Evolutionary conservation across 2,797 vertebrate species (phyloP), one percentile per base, ranked within the genome.

Genomic region (Triplophysa bombifrons): DNA sequence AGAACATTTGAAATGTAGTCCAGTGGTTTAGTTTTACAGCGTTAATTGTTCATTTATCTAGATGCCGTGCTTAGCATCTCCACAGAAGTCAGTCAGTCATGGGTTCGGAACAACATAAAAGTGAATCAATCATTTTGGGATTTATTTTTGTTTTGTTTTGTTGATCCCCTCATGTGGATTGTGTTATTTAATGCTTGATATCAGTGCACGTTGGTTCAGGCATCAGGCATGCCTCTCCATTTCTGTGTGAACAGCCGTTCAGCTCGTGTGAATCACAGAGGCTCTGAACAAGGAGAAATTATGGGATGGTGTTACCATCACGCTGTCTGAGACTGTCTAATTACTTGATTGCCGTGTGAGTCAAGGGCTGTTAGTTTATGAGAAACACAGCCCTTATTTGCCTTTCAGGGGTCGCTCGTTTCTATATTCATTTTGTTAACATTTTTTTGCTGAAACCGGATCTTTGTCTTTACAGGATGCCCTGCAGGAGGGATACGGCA

Each of bases 401-500:
- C 30, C 14, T 13, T 65, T 65, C 9, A 38, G 1, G 51, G 9
- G 19, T 38, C 25, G 22, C 17, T 38, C 3, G n/a, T 22, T 16
- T 38, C 34, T 38, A 7, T 8, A 6, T 38, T 38, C 7, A 38
- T 38, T 30, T 30, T 30, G 4, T 38, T 6, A 34, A 34, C 2
- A 27, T 2, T 27, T 27, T 2, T 27, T 27, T 4, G 6, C 34
- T 38, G 7, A 38, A 38, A 7, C 6, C 34, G 5, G 7, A 3
- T 41, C n/a, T 80, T 3, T 74, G 20, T 64, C 51, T 27, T 81
- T 30, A 78, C 86, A 98, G 96, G 96, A 97, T 82, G 91, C 95
- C 87, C 93, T 96, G 79, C 94, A 96, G 90, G 96, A 98, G 94
- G 94, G 95, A 78, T 97, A 95, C 76, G 94, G 95, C 86, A 93